Evolutionary conservation across 2,888 invertebrate genomes (phyloP).

Genomic region (Kryphioiulus occultus): DNA sequence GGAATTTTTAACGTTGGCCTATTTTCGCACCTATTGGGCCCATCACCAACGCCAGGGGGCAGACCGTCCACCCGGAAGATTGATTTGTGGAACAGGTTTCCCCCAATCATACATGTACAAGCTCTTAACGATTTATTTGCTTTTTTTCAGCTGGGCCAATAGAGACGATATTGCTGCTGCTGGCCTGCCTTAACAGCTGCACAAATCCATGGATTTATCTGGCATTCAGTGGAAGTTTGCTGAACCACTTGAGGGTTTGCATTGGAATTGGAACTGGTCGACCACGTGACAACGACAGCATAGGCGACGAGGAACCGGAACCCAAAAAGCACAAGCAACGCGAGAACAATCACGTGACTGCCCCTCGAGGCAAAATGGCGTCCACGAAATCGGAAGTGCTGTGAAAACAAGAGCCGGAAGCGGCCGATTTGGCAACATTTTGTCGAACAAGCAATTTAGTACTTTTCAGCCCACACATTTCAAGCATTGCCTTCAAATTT

Average conservation of each 20-base stretch:
- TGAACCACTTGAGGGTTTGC: slow-evolving; percentile 53
- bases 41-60: too few relatives aligned
- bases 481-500: too few relatives aligned
- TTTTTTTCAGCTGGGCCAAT: slow-evolving; percentile 50
- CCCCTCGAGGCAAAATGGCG: slow-evolving; percentile 32
- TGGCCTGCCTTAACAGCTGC: slow-evolving; percentile 65
- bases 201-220: slow-evolving; percentile 66
- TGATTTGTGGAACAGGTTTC: too few relatives aligned
- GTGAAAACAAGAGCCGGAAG: background rate
- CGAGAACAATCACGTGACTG: background rate
- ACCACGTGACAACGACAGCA: slow-evolving; percentile 50
- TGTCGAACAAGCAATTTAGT: background rate
- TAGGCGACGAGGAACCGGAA: slow-evolving; percentile 54
- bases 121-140: background rate
- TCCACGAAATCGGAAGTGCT: slow-evolving; percentile 47
- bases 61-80: too few relatives aligned
- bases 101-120: too few relatives aligned
- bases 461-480: too few relatives aligned
- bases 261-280: slow-evolving; percentile 53
- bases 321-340: slow-evolving; percentile 33
- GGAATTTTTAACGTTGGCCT: too few relatives aligned
- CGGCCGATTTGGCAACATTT: background rate
- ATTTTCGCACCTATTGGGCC: too few relatives aligned
- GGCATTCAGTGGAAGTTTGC: slow-evolving; percentile 57
- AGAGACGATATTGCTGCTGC: slow-evolving; percentile 57